These are phyloP conservation scores for Ischnus inquisitorius DNA, from an alignment of 2,888 invertebrate genomes.

Conservation along the genomic window DNA sequence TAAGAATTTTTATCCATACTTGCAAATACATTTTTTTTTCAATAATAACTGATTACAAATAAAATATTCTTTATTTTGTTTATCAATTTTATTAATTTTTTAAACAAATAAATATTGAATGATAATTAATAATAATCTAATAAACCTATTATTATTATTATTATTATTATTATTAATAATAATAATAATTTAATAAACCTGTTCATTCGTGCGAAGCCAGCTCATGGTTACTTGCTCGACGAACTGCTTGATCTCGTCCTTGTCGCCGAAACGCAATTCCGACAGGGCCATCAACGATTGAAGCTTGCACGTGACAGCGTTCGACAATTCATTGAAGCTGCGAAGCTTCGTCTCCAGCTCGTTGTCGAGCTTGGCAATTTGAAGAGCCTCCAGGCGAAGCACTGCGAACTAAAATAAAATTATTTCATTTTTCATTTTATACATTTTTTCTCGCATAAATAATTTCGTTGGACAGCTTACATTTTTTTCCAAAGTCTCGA, in stretches of 20 bases:
- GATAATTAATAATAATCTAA: too few relatives aligned
- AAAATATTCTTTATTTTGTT: neutral
- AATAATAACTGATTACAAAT: too few relatives aligned
- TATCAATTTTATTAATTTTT: neutral
- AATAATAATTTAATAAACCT: too few relatives aligned
- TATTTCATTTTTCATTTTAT: conserved; percentile 60
- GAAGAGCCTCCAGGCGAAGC: conserved; percentile 73
- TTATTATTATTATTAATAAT: too few relatives aligned
- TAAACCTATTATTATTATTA: too few relatives aligned
- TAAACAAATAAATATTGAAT: neutral
- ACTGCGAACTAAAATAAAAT: conserved; percentile 73
- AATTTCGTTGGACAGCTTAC: conserved; percentile 68
- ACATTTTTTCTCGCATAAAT: neutral
- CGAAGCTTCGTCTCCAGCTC: conserved; percentile 75
- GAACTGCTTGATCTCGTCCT: conserved; percentile 74
- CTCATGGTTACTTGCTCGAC: conserved; percentile 73
- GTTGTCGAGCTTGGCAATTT: conserved; percentile 70
- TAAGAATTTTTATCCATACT: neutral
- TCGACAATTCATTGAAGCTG: conserved; percentile 72
- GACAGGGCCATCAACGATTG: conserved; percentile 75
- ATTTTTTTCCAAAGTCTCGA: conserved; percentile 76
- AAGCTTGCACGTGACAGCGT: conserved; percentile 73
- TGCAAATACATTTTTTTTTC: neutral
- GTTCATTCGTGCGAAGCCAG: conserved; percentile 74
- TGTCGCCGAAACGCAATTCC: conserved; percentile 64